Base-by-base conservation (phyloP, 2,888 invertebrate genomes). In the Drosophila quasianomalipes region DNA sequence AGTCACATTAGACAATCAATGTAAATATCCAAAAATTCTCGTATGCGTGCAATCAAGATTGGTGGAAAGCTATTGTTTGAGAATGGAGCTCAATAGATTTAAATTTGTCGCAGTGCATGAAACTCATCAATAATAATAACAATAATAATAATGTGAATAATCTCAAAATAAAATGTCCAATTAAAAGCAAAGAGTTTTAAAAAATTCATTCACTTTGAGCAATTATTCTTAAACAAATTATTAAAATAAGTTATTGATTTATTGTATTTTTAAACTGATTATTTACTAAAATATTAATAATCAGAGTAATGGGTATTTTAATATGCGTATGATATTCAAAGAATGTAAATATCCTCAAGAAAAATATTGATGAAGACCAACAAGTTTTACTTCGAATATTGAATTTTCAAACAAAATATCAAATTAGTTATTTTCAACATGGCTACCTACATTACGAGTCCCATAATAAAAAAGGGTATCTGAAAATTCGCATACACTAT, bases 401-500 rank as follows among this genome's bases (percentile, higher is more conserved):
- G 4, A 35, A 7, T 22, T 4, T 7, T 14, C 4, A 47, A 47
- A 7, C 22, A 47, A 16, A 16, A 22, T 4, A 22, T 14, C 1
- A 47, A 14, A 14, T 47, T 22, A 7, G 22, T 2, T n/a, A 10
- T 41, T n/a, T 9, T n/a, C n/a, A n/a, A 3, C 10, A 19, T n/a
- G n/a, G 10, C 10, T 10, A 41, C n/a, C n/a, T 44, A 1, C 9
- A 19, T 19, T 7, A 37, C 16, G 19, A 37, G 12, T 31, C n/a
- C 22, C 22, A 26, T 16, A 49, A 19, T 10, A 28, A 28, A 16
- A 79, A 51, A 22, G 26, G 58, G 62, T 70, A 64, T 57, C 55
- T 53, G 0, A 14, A 10, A n/a, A 1, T 10, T 1, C 7, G 12
- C 9, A 6, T 26, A 4, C 26, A 4, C 28, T 16, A 9, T 4